Evolutionary conservation across 2,888 invertebrate genomes (phyloP), one percentile per base, ranked within the genome.

Genomic region (Gymnosoma rotundatum): DNA sequence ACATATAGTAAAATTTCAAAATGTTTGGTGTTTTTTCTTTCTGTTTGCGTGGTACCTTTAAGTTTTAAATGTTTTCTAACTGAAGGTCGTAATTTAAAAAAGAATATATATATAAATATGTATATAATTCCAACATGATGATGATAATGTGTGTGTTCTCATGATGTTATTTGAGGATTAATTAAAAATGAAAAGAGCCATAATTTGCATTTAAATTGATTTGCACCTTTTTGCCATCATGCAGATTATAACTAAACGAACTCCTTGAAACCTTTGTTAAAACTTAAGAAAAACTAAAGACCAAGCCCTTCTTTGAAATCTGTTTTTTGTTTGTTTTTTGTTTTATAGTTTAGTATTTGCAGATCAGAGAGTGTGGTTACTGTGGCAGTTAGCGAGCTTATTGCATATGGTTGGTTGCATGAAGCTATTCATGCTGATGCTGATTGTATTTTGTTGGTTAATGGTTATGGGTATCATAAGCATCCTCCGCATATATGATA

Each of bases 201-300:
- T 76, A 80, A 83, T 83, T 83, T 83, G 83, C 83, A 83, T 83
- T 80, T 83, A 83, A 83, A 83, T 83, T 83, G 83, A 83, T 83
- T 72, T 83, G 80, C 70, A 80, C 66, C 72, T 67, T 56, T 73
- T 73, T 79, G 61, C 18, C 16, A 58, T 45, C 56, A 45, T 64
- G 67, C 75, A 63, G 48, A 54, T 80, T 64, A 25, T 38, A 52
- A 60, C 20, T 66, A 14, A 58, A 36, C 64, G 18, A 76, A 76
- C 75, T 76, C 45, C 75, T 52, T 75, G 69, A 63, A 61, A 75
- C 50, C 45, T 63, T 69, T 79, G 63, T 70, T 76, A 72, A 76
- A 76, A 63, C 56, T 36, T n/a, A 61, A 67, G 48, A 64, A 56
- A 78, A 61, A 78, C 45, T 36, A 45, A 69, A 50, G 61, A 45